Evolutionary conservation across 2,888 invertebrate species (phyloP).

Genomic region (Sussaba pulchella): DNA sequence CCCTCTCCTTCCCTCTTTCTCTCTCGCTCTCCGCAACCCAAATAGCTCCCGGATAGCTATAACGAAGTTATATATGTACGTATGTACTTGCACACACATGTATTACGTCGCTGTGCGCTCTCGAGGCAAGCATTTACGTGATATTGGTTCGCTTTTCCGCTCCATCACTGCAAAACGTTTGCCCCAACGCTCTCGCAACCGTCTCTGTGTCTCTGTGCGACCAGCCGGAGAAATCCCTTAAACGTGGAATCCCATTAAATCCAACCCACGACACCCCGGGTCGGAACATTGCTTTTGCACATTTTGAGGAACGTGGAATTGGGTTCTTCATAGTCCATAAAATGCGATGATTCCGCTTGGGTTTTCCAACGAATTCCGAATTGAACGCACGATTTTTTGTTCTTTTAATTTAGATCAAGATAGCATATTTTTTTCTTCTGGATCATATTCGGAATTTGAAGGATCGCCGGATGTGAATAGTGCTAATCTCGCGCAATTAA

Average conservation of each 20-base stretch:
- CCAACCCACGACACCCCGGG: slow-evolving; percentile 45
- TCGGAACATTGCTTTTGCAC: no score
- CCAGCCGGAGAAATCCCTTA: slow-evolving; percentile 47
- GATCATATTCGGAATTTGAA: no score
- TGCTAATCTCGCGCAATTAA: no score
- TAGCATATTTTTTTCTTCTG: no score
- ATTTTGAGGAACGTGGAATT: no score
- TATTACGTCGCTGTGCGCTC: slow-evolving; percentile 40
- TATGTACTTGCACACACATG: slow-evolving; percentile 18
- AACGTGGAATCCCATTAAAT: slow-evolving; percentile 65
- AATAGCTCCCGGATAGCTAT: slow-evolving; percentile 33
- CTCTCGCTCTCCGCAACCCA: slow-evolving; percentile 8
- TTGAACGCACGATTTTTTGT: no score
- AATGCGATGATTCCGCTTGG: no score
- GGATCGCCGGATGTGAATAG: no score
- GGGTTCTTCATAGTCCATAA: no score
- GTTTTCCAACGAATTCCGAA: no score
- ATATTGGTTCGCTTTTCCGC: slow-evolving; percentile 60
- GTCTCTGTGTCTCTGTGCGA: slow-evolving; percentile 50
- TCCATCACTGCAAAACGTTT: slow-evolving; percentile 55
- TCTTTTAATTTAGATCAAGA: no score
- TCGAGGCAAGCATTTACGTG: slow-evolving; percentile 56
- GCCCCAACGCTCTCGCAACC: slow-evolving; percentile 17
- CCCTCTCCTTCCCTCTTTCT: not conserved
- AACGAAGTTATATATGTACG: slow-evolving; percentile 39